Conservation (phyloP, 2,888 invertebrate genomes). For the Ectemnius continuus region DNA sequence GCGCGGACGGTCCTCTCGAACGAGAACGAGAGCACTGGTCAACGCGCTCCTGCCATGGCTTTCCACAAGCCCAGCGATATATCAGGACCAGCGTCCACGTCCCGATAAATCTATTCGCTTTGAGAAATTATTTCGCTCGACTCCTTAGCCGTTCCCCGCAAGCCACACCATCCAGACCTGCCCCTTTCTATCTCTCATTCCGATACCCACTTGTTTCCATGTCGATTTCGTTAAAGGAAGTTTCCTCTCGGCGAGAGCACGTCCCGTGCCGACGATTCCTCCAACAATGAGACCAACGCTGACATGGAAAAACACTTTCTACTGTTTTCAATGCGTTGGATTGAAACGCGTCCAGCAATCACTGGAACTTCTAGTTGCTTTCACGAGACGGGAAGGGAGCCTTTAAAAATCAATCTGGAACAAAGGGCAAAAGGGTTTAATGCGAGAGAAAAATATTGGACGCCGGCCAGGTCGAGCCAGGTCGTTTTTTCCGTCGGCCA, state of each 20-base stretch:
- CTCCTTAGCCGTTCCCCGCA: too few species aligned
- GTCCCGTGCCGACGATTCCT: too few species aligned
- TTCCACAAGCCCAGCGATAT: slow-evolving; percentile 18
- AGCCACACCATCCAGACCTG: not conserved
- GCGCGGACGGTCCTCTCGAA: not conserved
- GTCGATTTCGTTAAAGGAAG: not conserved
- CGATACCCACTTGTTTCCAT: not conserved
- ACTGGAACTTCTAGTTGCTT: not conserved
- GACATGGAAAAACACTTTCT: not conserved
- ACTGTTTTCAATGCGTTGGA: not conserved
- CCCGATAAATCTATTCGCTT: slow-evolving; percentile 18
- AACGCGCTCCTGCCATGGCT: not conserved
- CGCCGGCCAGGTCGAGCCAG: not conserved
- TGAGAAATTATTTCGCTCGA: slow-evolving; percentile 19
- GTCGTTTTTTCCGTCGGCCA: slow-evolving; percentile 2
- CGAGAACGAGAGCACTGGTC: slow-evolving; percentile 11
- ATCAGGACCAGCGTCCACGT: slow-evolving; percentile 4
- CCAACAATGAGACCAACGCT: too few species aligned
- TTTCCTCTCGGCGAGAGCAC: not conserved
- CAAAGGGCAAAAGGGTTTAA: not conserved
- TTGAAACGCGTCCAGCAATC: not conserved
- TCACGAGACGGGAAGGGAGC: not conserved
- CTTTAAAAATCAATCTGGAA: slow-evolving; percentile 1
- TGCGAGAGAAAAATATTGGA: not conserved
- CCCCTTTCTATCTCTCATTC: not conserved